phyloP scores from a whole-genome alignment of 2,113 vertebrate genomes.

The Xerus inauris region DNA sequence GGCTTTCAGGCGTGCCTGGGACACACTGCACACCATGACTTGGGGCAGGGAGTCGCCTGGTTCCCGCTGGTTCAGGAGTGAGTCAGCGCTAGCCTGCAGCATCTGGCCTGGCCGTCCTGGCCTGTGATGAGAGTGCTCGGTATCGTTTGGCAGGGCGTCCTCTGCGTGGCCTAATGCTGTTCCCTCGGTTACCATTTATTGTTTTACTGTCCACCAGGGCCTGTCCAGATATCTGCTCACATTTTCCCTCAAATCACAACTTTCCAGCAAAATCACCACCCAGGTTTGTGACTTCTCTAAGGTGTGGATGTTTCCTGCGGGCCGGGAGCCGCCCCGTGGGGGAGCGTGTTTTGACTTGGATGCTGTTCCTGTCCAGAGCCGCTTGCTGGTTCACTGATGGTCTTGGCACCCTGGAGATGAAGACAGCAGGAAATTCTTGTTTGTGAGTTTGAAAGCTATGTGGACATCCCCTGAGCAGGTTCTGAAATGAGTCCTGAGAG shows the following conservation, averaged over 20 bases:
- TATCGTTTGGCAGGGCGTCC: conserved; percentile 26
- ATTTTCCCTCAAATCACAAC: conserved; percentile 58
- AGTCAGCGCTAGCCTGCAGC: conserved; percentile 39
- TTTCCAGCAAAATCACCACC: background rate
- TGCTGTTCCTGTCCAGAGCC: background rate
- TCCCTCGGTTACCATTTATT: conserved; percentile 45
- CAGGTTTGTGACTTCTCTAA: background rate
- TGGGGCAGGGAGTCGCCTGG: fast-evolving
- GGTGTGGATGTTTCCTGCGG: background rate
- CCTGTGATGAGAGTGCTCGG: conserved; percentile 45
- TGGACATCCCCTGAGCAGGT: background rate
- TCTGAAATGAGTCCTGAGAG: background rate
- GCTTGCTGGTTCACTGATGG: background rate
- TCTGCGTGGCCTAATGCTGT: conserved; percentile 57
- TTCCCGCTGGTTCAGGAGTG: background rate
- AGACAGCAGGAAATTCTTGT: background rate
- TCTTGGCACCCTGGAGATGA: background rate
- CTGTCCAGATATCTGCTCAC: conserved; percentile 72
- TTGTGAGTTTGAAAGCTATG: background rate
- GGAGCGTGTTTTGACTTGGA: fast-evolving
- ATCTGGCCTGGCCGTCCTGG: conserved; percentile 51
- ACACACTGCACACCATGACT: background rate
- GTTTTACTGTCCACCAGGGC: background rate
- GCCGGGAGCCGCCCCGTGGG: background rate
- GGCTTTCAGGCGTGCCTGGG: background rate